Base-by-base conservation (phyloP, 2,888 invertebrate species). In the Clitarchus hookeri region DNA sequence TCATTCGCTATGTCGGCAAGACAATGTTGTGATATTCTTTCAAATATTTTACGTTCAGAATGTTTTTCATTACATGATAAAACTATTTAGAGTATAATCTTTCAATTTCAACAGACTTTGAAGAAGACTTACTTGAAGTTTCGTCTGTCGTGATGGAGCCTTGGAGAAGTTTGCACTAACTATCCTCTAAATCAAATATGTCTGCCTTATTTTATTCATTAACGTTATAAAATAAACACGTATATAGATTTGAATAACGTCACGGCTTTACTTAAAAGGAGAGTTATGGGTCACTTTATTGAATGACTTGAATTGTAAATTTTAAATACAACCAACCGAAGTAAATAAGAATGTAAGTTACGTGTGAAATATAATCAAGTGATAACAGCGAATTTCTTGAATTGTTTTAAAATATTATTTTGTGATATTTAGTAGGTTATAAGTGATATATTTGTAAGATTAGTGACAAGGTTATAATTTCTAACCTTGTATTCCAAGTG, bases 141-240 rank as follows among this genome's bases (percentile, higher is more conserved):
- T 65, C 65, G 23, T 65, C 65, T n/a, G 65, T n/a, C 65, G 65
- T 65, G 65, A 65, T 19, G 65, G 65, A 65, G 19, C 65, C 65
- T 65, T 12, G 65, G 65, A 65, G 65, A 65, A 65, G 65, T 65
- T 65, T 65, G 65, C 65, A 65, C 65, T 86, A 84, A 86, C 85
- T 85, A 77, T 84, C 85, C 84, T 85, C 87, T 86, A 83, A 84
- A 87, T 87, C 87, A 87, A 87, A 87, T 86, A 87, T 87, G 87
- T 87, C 87, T 83, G 87, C 87, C 87, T 79, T 85, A 85, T 85
- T 87, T 87, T 85, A 26, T 85, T 54, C 79, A 87, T 83, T 86
- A 87, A 87, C 84, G 86, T 86, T 78, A 86, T 85, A 82, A 65
- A 65, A 77, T 84, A 27, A 84, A 65, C 54, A 84, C 36, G 36